phyloP scores from a whole-genome alignment of 2,113 vertebrate species.

The Psammodynastes pulverulentus region DNA sequence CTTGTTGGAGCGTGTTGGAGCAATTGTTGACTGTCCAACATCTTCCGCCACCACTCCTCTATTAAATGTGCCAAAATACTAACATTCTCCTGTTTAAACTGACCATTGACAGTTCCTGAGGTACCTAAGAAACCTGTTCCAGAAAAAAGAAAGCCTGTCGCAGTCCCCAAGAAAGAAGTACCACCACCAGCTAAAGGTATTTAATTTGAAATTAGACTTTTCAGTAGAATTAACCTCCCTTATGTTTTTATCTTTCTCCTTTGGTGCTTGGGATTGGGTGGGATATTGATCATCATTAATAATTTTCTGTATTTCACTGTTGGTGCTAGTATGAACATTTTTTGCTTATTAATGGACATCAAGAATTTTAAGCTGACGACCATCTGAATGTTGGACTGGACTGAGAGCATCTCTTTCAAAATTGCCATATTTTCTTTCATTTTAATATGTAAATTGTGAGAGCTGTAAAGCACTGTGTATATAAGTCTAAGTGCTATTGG shows the following conservation, averaged over 20 bases:
- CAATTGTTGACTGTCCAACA: conserved; percentile 35
- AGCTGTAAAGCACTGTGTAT: no score
- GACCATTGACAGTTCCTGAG: conserved; percentile 71
- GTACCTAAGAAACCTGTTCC: conserved; percentile 72
- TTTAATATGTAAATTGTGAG: not conserved
- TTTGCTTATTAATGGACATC: not conserved
- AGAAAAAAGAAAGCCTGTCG: conserved; percentile 71
- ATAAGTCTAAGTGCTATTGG: no score
- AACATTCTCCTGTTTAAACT: conserved; percentile 50
- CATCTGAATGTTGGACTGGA: not conserved
- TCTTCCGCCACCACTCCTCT: conserved; percentile 23
- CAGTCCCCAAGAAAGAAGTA: conserved; percentile 66
- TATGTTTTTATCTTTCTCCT: not conserved
- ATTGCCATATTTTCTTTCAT: not conserved
- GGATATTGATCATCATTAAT: not conserved
- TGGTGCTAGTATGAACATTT: not conserved
- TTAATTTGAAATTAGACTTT: not conserved
- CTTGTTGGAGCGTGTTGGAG: conserved; percentile 4
- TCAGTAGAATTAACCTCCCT: not conserved
- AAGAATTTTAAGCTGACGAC: not conserved
- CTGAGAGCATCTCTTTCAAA: not conserved
- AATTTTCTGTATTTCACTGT: not conserved
- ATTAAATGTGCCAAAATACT: conserved; percentile 36
- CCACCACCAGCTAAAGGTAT: conserved; percentile 72
- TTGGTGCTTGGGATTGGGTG: not conserved